Base-by-base conservation (phyloP, 2,888 invertebrate genomes). In the Drosophila silvestris region DNA sequence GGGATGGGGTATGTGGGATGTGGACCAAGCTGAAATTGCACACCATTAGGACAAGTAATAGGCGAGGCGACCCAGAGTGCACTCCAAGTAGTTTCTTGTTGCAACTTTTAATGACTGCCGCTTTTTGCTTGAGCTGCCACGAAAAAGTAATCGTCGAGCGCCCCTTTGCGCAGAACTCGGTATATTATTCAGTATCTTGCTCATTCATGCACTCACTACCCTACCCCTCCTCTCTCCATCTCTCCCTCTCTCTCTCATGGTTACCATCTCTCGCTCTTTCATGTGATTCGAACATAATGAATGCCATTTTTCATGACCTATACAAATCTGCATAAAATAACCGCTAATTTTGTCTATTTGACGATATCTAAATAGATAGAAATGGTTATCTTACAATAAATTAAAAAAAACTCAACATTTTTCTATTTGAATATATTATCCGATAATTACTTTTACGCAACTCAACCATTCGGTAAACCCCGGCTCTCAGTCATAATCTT, bases 21-120 rank as follows among this genome's bases (percentile, higher is more conserved):
- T 26, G 62, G 64, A 65, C 35, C 69, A 52, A 75, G 62, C 72
- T 81, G 70, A 82, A 82, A 87, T 85, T 85, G 88, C 85, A 77
- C 83, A 77, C 85, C 85, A 85, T 85, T 85, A 85, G 85, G 73
- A 85, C 66, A 83, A 85, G 88, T 85, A 85, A 85, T 85, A 85
- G 88, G 82, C 85, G 80, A 85, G 82, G 74, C 83, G 85, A 83
- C 81, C 83, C 72, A 65, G 68, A 85, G 85, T 85, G 85, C 88
- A 88, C 76, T 75, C 70, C 77, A 74, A 84, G 77, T 83, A 80
- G 71, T 83, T 83, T 83, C 80, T 82, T 83, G 79, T 80, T 74
- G 77, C 82, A 83, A 75, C 80, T 72, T 83, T 84, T 83, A 83
- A 83, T 83, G 83, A 79, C 70, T 79, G 62, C 71, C 77, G 76